Percentiles rank a stretch among this genome's conserved stretches.
phyloP scores from a whole-genome alignment of 2,113 vertebrate genomes.

The Polyodon spathula region DNA sequence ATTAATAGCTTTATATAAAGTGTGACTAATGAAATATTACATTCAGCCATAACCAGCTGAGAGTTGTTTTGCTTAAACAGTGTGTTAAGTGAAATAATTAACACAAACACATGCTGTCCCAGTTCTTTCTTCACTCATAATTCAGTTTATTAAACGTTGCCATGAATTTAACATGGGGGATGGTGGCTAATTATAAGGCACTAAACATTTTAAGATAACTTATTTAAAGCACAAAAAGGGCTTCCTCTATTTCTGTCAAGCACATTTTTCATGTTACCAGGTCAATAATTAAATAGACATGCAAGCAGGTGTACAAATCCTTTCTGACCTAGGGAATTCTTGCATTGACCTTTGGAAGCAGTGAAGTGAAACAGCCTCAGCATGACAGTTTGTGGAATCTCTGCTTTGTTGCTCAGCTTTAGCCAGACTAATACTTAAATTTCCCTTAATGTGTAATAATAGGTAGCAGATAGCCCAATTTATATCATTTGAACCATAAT shows the following conservation, averaged over 20 bases:
- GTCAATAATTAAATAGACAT: conserved; percentile 61
- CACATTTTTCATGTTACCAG: conserved; percentile 60
- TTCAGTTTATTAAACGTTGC: not conserved
- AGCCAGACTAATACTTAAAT: conserved; percentile 30
- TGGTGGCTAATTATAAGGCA: conserved; percentile 15
- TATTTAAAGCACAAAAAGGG: conserved; percentile 31
- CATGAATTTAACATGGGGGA: conserved; percentile 13
- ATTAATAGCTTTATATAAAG: too few species aligned
- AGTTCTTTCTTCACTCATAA: too few species aligned
- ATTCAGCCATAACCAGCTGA: too few species aligned
- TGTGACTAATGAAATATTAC: too few species aligned
- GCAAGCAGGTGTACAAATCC: conserved; percentile 66
- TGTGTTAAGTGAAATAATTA: too few species aligned
- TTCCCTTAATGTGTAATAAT: conserved; percentile 24
- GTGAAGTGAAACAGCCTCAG: conserved; percentile 62
- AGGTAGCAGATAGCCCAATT: conserved; percentile 31
- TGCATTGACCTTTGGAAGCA: conserved; percentile 61
- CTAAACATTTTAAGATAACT: conserved; percentile 22
- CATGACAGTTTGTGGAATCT: conserved; percentile 50
- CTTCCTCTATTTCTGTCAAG: conserved; percentile 40
- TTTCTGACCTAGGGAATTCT: conserved; percentile 68
- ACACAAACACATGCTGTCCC: too few species aligned
- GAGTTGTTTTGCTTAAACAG: too few species aligned
- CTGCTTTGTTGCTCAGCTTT: conserved; percentile 48
- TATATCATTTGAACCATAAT: conserved; percentile 16